Conservation (phyloP, 2,113 vertebrate genomes). For the Chaetura pelagica region DNA sequence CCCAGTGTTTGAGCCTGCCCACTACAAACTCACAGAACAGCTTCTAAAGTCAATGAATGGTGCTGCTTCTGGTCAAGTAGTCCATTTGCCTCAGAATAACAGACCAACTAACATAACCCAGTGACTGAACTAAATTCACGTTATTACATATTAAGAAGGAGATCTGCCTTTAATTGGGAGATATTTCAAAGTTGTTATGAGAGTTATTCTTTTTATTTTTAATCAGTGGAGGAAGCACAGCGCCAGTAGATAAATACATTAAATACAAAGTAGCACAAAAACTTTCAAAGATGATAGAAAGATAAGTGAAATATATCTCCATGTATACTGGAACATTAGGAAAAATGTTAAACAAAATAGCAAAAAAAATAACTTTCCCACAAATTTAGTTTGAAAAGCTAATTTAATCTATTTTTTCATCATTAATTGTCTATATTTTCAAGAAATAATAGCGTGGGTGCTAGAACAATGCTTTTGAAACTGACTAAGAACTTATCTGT, state of each 20-base stretch:
- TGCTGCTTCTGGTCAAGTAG: not conserved
- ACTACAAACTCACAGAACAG: not conserved
- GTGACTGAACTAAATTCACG: not conserved
- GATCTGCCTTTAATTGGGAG: not conserved
- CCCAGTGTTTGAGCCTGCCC: not conserved
- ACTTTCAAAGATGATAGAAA: not conserved
- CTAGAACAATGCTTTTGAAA: not conserved
- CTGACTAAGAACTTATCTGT: not conserved
- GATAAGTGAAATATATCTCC: not conserved
- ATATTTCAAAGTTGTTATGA: not conserved
- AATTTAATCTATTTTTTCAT: not conserved
- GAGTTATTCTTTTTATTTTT: not conserved
- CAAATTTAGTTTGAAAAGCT: not conserved
- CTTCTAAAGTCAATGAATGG: not conserved
- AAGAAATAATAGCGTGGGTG: not conserved
- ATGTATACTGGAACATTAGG: not conserved
- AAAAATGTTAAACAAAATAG: not conserved
- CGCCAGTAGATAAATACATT: not conserved
- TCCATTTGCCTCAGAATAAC: not conserved
- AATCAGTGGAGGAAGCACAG: not conserved
- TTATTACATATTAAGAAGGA: not conserved
- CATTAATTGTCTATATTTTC: not conserved
- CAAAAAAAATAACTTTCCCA: not conserved
- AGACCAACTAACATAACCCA: not conserved
- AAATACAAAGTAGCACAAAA: not conserved